Conservation (phyloP, 2,888 invertebrate genomes). For the Drosophila planitibia region DNA sequence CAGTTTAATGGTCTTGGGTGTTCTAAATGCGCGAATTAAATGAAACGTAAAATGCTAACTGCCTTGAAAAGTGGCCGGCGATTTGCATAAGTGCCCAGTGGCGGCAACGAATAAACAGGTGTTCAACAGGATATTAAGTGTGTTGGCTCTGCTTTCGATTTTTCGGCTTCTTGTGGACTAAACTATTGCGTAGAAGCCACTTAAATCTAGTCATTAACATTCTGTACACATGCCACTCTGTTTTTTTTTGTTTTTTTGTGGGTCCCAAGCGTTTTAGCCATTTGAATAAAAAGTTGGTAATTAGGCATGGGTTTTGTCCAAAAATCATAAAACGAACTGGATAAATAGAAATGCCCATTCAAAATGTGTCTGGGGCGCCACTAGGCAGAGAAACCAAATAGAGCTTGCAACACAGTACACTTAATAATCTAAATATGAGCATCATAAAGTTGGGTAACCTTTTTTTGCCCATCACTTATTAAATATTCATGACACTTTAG, state of each 20-base stretch:
- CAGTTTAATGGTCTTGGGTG: slow-evolving; percentile 73
- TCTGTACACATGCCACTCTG: slow-evolving; percentile 41
- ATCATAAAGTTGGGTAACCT: neutral
- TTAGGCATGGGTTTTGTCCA: slow-evolving; percentile 45
- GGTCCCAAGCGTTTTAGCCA: slow-evolving; percentile 30
- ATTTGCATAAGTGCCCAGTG: slow-evolving; percentile 65
- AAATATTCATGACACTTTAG: slow-evolving; percentile 35
- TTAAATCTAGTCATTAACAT: slow-evolving; percentile 53
- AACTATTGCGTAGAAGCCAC: slow-evolving; percentile 62
- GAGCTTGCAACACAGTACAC: neutral
- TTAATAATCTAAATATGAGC: neutral
- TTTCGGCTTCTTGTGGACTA: slow-evolving; percentile 8
- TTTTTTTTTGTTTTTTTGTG: slow-evolving; percentile 21
- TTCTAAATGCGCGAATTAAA: slow-evolving; percentile 69
- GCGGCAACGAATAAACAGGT: slow-evolving; percentile 64
- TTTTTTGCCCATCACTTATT: slow-evolving; percentile 15
- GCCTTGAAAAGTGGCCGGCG: slow-evolving; percentile 36
- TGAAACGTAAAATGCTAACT: slow-evolving; percentile 63
- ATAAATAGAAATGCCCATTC: slow-evolving; percentile 24
- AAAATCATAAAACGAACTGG: slow-evolving; percentile 37
- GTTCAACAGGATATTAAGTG: slow-evolving; percentile 76
- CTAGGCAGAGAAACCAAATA: neutral
- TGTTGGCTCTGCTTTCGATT: slow-evolving; percentile 8
- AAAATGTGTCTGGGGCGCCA: slow-evolving; percentile 18
- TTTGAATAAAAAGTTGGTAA: slow-evolving; percentile 61